Base-by-base conservation (phyloP, 2,113 vertebrate species). In the Balaenoptera acutorostrata region DNA sequence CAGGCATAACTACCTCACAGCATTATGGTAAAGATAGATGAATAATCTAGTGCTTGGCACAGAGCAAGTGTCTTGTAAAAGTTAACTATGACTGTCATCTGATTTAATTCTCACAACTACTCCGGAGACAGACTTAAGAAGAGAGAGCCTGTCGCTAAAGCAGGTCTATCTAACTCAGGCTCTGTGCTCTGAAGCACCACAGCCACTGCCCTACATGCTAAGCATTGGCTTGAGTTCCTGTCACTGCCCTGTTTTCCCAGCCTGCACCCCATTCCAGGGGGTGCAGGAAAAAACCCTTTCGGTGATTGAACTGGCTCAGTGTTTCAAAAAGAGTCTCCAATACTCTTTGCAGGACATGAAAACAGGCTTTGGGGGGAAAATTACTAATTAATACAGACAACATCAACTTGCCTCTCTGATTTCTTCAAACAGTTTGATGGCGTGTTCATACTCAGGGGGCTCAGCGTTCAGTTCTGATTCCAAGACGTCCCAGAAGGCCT, bases 401-500 rank as follows among this genome's bases (percentile, higher is more conserved):
- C 61, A 57, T 15, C 3, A 29, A 92, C 98, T 98, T 97, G 99
- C 99, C 99, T 99, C 99, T 99, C 98, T 99, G 97, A 99, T 99
- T 98, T 99, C 99, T 97, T 99, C 99, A 98, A 99, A 98, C 57
- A 99, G 98, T 93, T 98, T 99, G 98, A 99, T 99, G 94, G 99
- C 99, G 23, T 99, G 99, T 39, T 99, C 98, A 13, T 99, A 99
- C 93, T 99, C 99, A 0, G 99, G 99, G 46, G 99, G 99, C 96
- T 99, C 99, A 55, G 99, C 98, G 18, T 98, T 99, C 96, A 99
- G 98, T 97, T 99, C 99, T 0, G 99, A 98, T 92, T 99, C 99
- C 98, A 99, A 96, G 90, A 98, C 98, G 96, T 99, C 99, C 99
- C 99, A 99, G 98, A 99, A 99, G 1, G 99, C 99, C 96, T 99